Percentiles rank a stretch among this genome's conserved stretches.
These are phyloP conservation scores for Hipparchia semele DNA, from an alignment of 2,888 invertebrate genomes.

Conservation along the genomic window DNA sequence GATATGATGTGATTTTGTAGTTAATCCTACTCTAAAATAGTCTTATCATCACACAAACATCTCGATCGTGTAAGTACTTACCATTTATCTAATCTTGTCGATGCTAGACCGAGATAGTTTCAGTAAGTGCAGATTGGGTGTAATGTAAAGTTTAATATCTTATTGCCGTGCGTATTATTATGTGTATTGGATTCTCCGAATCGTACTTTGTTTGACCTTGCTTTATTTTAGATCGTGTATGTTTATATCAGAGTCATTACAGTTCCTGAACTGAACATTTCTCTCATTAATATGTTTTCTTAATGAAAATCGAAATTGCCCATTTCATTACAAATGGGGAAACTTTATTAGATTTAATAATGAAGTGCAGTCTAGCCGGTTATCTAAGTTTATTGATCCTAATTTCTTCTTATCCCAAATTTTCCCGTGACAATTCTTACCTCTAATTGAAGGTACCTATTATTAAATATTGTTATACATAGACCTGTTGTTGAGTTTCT, in stretches of 20 bases:
- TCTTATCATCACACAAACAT: slow-evolving; percentile 4
- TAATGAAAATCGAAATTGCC: background rate
- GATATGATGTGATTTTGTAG: background rate
- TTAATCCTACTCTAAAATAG: background rate
- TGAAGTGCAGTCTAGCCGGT: too few species aligned
- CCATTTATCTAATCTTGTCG: slow-evolving; percentile 17
- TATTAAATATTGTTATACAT: too few species aligned
- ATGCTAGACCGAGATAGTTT: background rate
- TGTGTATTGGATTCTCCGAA: slow-evolving; percentile 1
- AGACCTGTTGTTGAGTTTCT: too few species aligned
- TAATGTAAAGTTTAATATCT: slow-evolving; percentile 6
- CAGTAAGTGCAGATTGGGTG: slow-evolving; percentile 6
- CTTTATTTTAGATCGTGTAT: slow-evolving; percentile 10
- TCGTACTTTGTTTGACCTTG: slow-evolving; percentile 7
- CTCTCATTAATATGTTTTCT: background rate
- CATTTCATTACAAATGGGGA: background rate
- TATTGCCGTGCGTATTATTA: background rate
- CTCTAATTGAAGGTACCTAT: too few species aligned
- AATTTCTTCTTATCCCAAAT: too few species aligned
- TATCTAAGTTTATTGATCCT: too few species aligned
- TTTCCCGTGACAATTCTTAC: too few species aligned
- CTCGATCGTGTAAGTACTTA: background rate
- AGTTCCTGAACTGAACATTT: slow-evolving; percentile 5
- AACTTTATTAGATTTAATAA: background rate
- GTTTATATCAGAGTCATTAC: slow-evolving; percentile 7